phyloP scores from a whole-genome alignment of 2,888 invertebrate species.

The Mythimna impura region DNA sequence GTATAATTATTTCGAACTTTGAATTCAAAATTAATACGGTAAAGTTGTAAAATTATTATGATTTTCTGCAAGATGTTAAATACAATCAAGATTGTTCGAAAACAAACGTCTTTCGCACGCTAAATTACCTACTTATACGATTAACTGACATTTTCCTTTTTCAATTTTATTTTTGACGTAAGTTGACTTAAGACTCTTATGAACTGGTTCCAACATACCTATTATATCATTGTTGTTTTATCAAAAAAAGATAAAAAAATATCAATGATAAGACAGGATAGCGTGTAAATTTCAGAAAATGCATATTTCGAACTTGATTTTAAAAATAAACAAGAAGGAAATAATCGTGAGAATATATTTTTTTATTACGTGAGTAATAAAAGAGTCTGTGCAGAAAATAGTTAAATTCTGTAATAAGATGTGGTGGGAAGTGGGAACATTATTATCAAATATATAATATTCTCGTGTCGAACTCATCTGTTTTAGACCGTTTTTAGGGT shows the following conservation, averaged over 20 bases:
- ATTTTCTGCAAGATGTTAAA: no score
- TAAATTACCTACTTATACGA: neutral
- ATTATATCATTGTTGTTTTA: neutral
- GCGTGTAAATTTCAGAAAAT: conserved; percentile 2
- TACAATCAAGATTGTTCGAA: neutral
- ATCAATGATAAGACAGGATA: neutral
- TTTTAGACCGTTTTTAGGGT: no score
- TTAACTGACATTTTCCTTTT: neutral
- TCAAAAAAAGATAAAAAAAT: neutral
- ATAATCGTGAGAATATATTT: neutral
- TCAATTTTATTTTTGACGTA: neutral
- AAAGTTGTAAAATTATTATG: neutral
- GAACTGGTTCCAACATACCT: neutral
- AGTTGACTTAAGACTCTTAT: no score
- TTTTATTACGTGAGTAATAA: neutral
- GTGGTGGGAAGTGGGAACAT: no score
- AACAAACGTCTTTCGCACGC: neutral
- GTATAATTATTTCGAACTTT: neutral
- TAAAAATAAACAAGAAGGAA: neutral
- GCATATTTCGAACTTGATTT: neutral
- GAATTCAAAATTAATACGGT: neutral
- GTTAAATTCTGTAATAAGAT: no score
- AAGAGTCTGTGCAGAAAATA: no score
- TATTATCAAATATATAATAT: no score
- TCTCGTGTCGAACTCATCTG: no score